Evolutionary conservation across 1,140 invertebrate genomes (phyloP).

Genomic region (Linepithema humile): DNA sequence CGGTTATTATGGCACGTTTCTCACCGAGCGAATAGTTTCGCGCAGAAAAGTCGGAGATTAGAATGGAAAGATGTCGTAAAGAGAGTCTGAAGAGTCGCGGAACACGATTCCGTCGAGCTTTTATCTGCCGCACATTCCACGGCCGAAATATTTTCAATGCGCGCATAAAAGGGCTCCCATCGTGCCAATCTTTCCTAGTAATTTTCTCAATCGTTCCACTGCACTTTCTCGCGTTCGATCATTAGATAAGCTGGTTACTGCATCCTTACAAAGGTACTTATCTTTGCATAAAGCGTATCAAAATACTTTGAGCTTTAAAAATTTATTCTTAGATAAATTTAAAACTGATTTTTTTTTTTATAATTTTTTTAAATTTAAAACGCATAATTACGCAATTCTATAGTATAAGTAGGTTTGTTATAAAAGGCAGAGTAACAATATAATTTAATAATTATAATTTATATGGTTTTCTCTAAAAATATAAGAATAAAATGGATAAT

Average conservation of each 20-base stretch:
- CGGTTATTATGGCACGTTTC: neutral
- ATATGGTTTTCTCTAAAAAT: no score
- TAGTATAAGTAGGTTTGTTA: neutral
- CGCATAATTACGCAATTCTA: neutral
- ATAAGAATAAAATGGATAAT: no score
- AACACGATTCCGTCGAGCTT: constrained; percentile 17
- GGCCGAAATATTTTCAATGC: constrained; percentile 53
- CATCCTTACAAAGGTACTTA: neutral
- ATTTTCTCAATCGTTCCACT: neutral
- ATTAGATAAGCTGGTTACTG: neutral
- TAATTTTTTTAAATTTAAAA: neutral
- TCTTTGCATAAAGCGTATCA: neutral
- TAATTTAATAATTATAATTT: neutral
- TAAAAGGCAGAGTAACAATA: neutral
- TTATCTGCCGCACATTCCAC: constrained; percentile 41
- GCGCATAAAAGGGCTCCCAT: constrained; percentile 38
- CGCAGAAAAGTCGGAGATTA: constrained; percentile 27
- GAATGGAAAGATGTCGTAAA: constrained; percentile 13
- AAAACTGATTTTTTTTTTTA: neutral
- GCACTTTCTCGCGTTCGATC: neutral
- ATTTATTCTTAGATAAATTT: neutral
- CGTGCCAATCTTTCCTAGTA: neutral
- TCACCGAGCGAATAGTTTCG: neutral
- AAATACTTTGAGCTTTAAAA: neutral
- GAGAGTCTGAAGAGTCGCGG: neutral